phyloP scores from a whole-genome alignment of 2,888 invertebrate genomes.

The Bellardia bayeri region DNA sequence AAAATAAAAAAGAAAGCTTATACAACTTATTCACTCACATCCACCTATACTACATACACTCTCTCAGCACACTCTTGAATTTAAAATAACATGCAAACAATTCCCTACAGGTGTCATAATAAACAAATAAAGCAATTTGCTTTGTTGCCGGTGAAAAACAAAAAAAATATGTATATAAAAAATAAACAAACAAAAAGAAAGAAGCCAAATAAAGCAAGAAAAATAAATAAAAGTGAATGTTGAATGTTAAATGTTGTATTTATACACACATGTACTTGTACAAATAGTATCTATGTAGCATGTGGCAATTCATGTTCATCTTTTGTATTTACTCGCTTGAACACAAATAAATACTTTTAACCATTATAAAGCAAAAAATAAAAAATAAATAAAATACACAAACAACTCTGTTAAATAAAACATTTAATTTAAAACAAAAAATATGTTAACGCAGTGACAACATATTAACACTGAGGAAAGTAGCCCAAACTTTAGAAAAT shows the following conservation, averaged over 20 bases:
- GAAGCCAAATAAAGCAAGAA: conserved; percentile 20
- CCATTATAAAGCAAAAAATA: background rate
- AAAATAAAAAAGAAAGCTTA: background rate
- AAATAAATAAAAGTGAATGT: conserved; percentile 12
- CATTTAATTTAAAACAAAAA: background rate
- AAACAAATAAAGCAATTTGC: conserved; percentile 69
- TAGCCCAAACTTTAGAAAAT: background rate
- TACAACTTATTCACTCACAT: background rate
- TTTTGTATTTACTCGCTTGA: background rate
- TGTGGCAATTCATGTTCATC: background rate
- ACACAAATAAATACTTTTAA: conserved; percentile 1
- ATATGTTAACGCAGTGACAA: background rate
- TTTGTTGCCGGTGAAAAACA: conserved; percentile 26
- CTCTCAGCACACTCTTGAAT: background rate
- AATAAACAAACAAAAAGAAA: background rate
- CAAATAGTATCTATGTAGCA: background rate
- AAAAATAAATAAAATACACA: background rate
- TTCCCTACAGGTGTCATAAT: conserved; percentile 71
- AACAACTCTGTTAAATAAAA: background rate
- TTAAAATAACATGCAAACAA: conserved; percentile 55
- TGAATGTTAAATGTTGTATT: background rate
- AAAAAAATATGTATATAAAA: background rate
- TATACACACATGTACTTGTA: background rate
- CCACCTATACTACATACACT: background rate
- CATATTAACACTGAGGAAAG: background rate